Evolutionary conservation across 1,140 invertebrate genomes (phyloP).

Genomic region (Latrodectus geometricus): DNA sequence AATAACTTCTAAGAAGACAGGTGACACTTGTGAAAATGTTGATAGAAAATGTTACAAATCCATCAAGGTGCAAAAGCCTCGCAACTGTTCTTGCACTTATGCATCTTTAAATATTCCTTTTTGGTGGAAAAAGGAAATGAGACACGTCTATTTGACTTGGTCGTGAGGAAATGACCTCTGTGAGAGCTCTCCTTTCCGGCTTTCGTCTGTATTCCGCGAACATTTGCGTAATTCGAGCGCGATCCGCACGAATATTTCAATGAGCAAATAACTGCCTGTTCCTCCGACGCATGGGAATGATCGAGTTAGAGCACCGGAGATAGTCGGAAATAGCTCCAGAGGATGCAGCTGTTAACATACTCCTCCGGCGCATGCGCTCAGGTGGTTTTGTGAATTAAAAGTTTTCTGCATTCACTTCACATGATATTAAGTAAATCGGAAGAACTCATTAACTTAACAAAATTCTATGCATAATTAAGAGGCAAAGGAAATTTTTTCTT

Average conservation of each 20-base stretch:
- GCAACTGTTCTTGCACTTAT: too few species aligned
- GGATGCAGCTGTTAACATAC: not conserved
- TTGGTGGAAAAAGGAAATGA: too few species aligned
- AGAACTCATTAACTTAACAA: too few species aligned
- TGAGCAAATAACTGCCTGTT: not conserved
- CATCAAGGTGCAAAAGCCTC: too few species aligned
- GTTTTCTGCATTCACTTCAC: too few species aligned
- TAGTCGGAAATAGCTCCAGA: not conserved
- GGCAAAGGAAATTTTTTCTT: too few species aligned
- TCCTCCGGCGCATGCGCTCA: not conserved
- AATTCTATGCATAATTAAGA: too few species aligned
- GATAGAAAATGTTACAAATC: too few species aligned
- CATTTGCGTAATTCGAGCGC: not conserved
- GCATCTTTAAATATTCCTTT: too few species aligned
- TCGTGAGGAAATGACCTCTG: not conserved
- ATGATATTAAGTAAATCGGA: too few species aligned
- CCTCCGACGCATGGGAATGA: not conserved
- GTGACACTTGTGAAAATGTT: too few species aligned
- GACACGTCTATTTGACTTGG: not conserved
- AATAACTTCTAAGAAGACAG: too few species aligned
- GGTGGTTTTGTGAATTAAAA: not conserved
- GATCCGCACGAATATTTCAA: not conserved
- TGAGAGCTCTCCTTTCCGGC: not conserved
- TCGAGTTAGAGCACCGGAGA: not conserved
- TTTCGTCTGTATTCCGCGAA: not conserved